These are phyloP conservation scores for Myzus persicae DNA, from an alignment of 1,140 invertebrate genomes.

Conservation along the genomic window DNA sequence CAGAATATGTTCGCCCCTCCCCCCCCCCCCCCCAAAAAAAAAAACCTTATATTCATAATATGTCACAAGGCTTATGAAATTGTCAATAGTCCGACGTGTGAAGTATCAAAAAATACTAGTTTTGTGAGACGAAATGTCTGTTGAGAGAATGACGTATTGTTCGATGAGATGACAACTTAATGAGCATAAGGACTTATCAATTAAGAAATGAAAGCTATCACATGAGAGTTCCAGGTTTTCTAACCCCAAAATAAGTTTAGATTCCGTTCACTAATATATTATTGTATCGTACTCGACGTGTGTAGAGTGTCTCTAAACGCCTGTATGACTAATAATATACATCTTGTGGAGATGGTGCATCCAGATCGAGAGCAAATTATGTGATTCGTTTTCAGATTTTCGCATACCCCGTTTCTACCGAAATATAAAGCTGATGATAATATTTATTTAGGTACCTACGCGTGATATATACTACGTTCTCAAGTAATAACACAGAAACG, in stretches of 20 bases:
- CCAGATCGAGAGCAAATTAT: not conserved
- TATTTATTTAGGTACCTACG: not conserved
- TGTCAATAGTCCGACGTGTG: too few species aligned
- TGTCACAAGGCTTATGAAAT: too few species aligned
- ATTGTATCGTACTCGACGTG: not conserved
- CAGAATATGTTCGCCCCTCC: too few species aligned
- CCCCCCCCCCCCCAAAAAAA: too few species aligned
- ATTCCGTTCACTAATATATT: not conserved
- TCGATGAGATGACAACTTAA: not conserved
- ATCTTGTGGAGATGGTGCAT: not conserved
- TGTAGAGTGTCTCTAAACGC: not conserved
- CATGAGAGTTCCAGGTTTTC: not conserved
- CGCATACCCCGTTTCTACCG: not conserved
- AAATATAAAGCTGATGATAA: not conserved
- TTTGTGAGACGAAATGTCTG: not conserved
- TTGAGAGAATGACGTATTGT: not conserved
- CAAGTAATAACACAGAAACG: not conserved
- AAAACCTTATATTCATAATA: too few species aligned
- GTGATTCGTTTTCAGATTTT: not conserved
- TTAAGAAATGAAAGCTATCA: not conserved
- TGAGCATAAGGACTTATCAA: not conserved
- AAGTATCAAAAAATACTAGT: not conserved
- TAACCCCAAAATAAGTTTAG: not conserved
- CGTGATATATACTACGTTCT: not conserved
- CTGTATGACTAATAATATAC: not conserved